phyloP scores from a whole-genome alignment of 2,888 invertebrate species.

The Trachelus iudaicus region DNA sequence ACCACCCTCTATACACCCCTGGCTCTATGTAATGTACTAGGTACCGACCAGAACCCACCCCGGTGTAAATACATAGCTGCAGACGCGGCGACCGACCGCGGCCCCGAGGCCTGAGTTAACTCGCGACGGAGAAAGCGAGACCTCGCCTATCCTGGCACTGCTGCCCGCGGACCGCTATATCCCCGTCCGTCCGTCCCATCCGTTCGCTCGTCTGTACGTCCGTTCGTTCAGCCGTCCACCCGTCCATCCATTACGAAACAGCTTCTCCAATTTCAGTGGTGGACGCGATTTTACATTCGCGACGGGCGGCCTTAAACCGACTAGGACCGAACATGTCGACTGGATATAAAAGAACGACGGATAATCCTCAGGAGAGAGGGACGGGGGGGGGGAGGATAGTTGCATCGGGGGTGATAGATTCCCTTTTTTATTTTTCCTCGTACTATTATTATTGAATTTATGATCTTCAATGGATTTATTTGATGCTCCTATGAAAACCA shows the following conservation, averaged over 20 bases:
- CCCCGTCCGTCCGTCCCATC: not conserved
- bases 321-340: not conserved
- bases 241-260: not conserved
- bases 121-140: constrained; percentile 38
- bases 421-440: not conserved
- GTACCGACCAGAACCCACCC: constrained; percentile 45
- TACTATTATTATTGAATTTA: not conserved
- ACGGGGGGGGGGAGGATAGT: too few relatives aligned
- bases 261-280: not conserved
- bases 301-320: constrained; percentile 1
- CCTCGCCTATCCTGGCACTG: constrained; percentile 30
- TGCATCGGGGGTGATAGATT: too few relatives aligned
- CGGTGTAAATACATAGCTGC: constrained; percentile 56
- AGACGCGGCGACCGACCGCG: constrained; percentile 34
- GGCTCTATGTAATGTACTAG: constrained; percentile 45
- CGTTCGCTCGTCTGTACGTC: not conserved
- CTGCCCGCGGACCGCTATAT: constrained; percentile 4
- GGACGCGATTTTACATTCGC: not conserved
- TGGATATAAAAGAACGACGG: not conserved
- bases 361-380: not conserved
- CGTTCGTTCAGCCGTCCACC: not conserved
- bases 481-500: not conserved
- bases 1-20: constrained; percentile 15
- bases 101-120: constrained; percentile 42
- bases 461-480: not conserved